Base-by-base conservation (phyloP, 1,140 invertebrate species). In the Trachymyrmex cornetzi region DNA sequence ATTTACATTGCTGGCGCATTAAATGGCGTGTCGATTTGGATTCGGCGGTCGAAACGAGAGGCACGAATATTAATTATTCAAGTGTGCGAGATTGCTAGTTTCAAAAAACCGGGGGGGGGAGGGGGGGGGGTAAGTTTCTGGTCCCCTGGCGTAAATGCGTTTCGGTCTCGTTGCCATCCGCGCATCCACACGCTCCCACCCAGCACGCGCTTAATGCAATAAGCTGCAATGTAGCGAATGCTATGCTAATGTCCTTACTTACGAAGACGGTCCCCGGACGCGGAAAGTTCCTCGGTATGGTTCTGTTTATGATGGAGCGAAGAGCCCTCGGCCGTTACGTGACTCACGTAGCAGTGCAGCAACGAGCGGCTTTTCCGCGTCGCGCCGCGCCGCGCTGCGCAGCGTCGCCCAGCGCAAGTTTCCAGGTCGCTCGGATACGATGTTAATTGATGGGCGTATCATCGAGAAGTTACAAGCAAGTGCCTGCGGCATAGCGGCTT, bases 191-290 rank as follows among this genome's bases (percentile, higher is more conserved):
- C 77, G n/a, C 22, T 79, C 7, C 57, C n/a, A 48, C 50, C 27
- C 61, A 48, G 16, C 77, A 64, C 71, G 50, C 85, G 75, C 69
- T 92, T 92, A 91, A 90, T 89, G 86, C 89, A 91, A 88, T 93
- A 93, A 94, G 93, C 93, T 91, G 92, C 91, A 92, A 92, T 90
- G 90, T 77, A 89, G 88, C 87, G 66, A 92, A 88, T 85, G 77
- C 77, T 91, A 90, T 91, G 92, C 87, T 92, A 92, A 94, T 92
- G 90, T 89, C 74, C 84, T 89, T 89, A 92, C 88, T 88, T 87
- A 90, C 81, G 77, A 88, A 90, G 72, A 92, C 85, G 87, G 88
- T 94, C 88, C 87, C 90, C 88, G 85, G 82, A 71, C 89, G 91
- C 82, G 71, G 86, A 92, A 93, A 93, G 86, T 93, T 94, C 11